A percentile compares a stretch with the other conserved stretches of the same genome.
Evolutionary conservation across 2,797 vertebrate species (phyloP).

Genomic region (Lerista edwardsae): DNA sequence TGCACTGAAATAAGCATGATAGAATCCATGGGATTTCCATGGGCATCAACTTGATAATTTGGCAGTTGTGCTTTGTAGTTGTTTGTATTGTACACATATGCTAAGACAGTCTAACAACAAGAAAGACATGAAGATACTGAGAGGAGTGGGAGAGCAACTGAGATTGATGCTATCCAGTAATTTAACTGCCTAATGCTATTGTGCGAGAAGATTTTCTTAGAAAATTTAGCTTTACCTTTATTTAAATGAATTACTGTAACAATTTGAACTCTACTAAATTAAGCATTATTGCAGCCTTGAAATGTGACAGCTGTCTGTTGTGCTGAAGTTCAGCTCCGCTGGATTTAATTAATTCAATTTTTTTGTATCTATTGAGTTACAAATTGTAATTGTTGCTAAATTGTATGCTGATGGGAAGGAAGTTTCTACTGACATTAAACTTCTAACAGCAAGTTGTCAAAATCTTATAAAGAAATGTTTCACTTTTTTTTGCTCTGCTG

Average conservation of each 20-base stretch:
- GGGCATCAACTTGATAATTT: not conserved
- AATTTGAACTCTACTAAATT: conserved; percentile 1
- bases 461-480: not conserved
- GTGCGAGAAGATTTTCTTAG: conserved; percentile 40
- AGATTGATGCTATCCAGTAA: too few relatives aligned
- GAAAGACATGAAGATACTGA: not conserved
- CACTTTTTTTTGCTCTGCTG: not conserved
- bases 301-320: conserved; percentile 47
- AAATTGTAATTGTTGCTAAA: too few relatives aligned
- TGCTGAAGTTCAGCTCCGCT: conserved; percentile 58
- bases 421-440: conserved; percentile 37
- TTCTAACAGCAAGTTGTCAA: too few relatives aligned
- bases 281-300: conserved; percentile 24
- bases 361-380: conserved; percentile 65
- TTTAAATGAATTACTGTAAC: not conserved
- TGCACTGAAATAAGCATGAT: not conserved
- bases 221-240: conserved; percentile 41
- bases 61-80: not conserved
- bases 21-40: not conserved
- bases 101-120: too few relatives aligned
- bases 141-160: too few relatives aligned
- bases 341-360: conserved; percentile 68
- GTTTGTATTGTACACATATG: not conserved
- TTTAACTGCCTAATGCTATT: not conserved
- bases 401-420: not conserved